A percentile compares a stretch with the other conserved stretches of the same genome.
phyloP scores from a whole-genome alignment of 2,888 invertebrate genomes.

The Cepaea hortensis region DNA sequence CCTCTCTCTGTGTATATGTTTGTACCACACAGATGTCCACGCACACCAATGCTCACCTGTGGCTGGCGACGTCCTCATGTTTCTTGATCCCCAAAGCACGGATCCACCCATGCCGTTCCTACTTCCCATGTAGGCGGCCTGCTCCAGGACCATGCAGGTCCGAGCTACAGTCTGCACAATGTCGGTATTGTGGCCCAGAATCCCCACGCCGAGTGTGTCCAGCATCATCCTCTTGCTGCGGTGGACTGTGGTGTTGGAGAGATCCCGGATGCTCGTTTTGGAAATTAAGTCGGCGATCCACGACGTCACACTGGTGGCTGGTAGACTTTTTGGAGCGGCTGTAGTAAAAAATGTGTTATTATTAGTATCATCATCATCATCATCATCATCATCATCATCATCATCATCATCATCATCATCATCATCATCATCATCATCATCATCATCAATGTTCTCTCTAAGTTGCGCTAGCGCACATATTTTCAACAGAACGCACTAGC shows the following conservation, averaged over 20 bases:
- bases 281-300: constrained; percentile 58
- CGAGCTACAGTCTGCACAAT: constrained; percentile 55
- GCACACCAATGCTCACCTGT: constrained; percentile 25
- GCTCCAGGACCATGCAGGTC: constrained; percentile 45
- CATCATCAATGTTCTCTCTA: not conserved
- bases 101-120: constrained; percentile 27
- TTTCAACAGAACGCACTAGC: no score
- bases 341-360: not conserved
- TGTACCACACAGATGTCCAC: not conserved
- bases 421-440: not conserved
- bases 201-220: constrained; percentile 59
- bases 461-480: no score
- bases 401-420: constrained; percentile 26
- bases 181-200: constrained; percentile 59
- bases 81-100: constrained; percentile 47
- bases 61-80: constrained; percentile 34
- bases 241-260: constrained; percentile 55
- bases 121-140: not conserved
- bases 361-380: not conserved
- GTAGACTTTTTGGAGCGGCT: constrained; percentile 44
- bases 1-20: not conserved
- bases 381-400: constrained; percentile 17
- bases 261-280: constrained; percentile 51
- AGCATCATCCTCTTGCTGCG: constrained; percentile 65
- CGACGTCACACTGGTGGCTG: constrained; percentile 54